Evolutionary conservation across 2,113 vertebrate species (phyloP).

Genomic region (Forbesichthys papilliferus): DNA sequence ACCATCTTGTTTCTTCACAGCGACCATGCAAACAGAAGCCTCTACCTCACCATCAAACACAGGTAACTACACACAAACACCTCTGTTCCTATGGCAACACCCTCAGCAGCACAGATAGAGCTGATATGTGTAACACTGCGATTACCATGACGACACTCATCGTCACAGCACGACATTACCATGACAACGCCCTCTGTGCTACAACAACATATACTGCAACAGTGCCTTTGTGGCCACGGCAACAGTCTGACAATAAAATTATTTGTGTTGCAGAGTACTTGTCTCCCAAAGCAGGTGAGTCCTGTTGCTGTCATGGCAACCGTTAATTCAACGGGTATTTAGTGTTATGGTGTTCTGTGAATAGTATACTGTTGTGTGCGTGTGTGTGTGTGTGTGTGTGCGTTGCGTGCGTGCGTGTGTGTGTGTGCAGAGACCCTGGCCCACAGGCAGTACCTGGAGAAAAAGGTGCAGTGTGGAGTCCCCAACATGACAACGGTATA

Average conservation of each 20-base stretch:
- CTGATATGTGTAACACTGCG: too few species aligned
- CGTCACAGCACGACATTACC: background rate
- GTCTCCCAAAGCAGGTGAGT: slow-evolving; percentile 45
- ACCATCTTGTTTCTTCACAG: background rate
- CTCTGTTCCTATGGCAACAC: background rate
- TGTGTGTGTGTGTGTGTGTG: background rate
- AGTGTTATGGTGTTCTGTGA: too few species aligned
- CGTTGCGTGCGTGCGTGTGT: background rate
- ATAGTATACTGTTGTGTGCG: too few species aligned
- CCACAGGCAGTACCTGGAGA: slow-evolving; percentile 16
- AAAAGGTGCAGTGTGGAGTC: slow-evolving; percentile 55
- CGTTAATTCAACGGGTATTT: too few species aligned
- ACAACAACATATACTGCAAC: background rate
- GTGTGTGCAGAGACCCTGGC: slow-evolving; percentile 26
- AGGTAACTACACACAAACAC: background rate
- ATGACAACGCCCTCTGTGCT: background rate
- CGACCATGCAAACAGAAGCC: background rate
- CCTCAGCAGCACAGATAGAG: too few species aligned
- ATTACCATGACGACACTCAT: background rate
- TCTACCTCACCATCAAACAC: background rate
- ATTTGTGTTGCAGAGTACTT: slow-evolving; percentile 36
- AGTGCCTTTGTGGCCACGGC: background rate
- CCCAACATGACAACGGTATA: slow-evolving; percentile 48
- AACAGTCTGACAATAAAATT: background rate
- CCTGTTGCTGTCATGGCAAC: too few species aligned